A percentile compares a stretch with the other conserved stretches of the same genome.
phyloP scores from a whole-genome alignment of 1,140 invertebrate genomes.

The Solenopsis fugax region DNA sequence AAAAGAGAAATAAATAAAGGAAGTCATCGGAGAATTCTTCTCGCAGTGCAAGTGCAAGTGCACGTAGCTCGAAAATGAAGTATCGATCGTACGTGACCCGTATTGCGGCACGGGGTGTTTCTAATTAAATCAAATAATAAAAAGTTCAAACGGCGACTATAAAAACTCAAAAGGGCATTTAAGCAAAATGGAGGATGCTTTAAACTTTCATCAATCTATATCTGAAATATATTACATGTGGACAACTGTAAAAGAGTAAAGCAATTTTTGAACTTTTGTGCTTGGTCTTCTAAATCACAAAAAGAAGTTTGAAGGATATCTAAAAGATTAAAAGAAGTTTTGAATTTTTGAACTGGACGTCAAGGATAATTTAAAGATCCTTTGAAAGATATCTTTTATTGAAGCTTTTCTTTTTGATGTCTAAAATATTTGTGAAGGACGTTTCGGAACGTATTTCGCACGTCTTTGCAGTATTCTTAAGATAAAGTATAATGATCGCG shows the following conservation, averaged over 20 bases:
- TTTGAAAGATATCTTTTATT: background rate
- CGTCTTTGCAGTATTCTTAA: background rate
- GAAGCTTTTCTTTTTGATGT: background rate
- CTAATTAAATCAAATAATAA: conserved; percentile 48
- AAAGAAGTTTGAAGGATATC: background rate
- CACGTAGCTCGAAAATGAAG: conserved; percentile 37
- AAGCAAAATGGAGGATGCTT: background rate
- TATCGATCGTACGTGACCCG: conserved; percentile 58
- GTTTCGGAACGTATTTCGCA: background rate
- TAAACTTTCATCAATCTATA: background rate
- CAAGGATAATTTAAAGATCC: background rate
- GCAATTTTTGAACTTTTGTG: background rate
- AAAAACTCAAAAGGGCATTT: background rate
- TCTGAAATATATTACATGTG: background rate
- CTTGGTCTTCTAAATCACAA: background rate
- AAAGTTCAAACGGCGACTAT: background rate
- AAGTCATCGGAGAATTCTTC: background rate
- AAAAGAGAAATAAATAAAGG: conserved; percentile 31
- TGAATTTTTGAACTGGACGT: background rate
- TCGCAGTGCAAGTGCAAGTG: conserved; percentile 22
- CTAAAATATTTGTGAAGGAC: background rate
- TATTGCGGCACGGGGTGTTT: conserved; percentile 5
- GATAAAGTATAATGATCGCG: background rate
- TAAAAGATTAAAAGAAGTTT: background rate
- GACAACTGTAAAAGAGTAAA: background rate